A percentile compares a stretch with the other conserved stretches of the same genome.
Evolutionary conservation across 2,888 invertebrate genomes (phyloP).

Genomic region (Endotricha flammealis): DNA sequence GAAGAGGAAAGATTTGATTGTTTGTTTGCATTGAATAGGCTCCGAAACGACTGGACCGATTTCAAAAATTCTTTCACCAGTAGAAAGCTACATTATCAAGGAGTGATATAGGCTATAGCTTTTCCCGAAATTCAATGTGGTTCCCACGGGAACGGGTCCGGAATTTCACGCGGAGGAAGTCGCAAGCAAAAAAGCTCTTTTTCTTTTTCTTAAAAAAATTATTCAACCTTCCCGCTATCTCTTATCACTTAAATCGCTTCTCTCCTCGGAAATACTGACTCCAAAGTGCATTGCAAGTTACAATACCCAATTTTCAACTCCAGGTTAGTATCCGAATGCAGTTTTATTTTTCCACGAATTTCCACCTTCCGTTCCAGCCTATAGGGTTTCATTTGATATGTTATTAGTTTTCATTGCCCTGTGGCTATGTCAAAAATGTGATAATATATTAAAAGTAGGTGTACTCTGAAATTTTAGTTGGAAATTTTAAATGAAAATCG

Average conservation of each 20-base stretch:
- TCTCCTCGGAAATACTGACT: conserved; percentile 24
- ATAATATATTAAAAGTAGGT: conserved; percentile 26
- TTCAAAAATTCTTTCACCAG: no score
- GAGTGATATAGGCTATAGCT: no score
- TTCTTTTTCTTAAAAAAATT: conserved; percentile 1
- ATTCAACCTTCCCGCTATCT: conserved; percentile 5
- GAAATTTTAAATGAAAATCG: conserved; percentile 8
- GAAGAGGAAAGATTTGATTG: no score
- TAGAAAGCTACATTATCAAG: no score
- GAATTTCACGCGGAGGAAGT: no score
- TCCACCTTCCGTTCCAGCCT: conserved; percentile 2
- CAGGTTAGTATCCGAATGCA: conserved; percentile 23
- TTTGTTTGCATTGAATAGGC: no score
- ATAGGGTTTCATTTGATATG: conserved; percentile 10
- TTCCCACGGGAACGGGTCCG: no score
- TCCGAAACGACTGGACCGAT: no score
- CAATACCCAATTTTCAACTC: conserved; percentile 53
- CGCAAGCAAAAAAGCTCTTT: no score
- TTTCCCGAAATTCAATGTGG: no score
- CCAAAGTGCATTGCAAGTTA: conserved; percentile 43
- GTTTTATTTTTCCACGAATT: background rate
- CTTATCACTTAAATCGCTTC: conserved; percentile 15
- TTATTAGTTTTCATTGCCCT: conserved; percentile 2
- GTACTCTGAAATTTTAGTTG: conserved; percentile 22
- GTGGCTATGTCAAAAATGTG: conserved; percentile 27